These are phyloP conservation scores for Lycaena phlaeas DNA, from an alignment of 2,888 invertebrate species.

Conservation along the genomic window DNA sequence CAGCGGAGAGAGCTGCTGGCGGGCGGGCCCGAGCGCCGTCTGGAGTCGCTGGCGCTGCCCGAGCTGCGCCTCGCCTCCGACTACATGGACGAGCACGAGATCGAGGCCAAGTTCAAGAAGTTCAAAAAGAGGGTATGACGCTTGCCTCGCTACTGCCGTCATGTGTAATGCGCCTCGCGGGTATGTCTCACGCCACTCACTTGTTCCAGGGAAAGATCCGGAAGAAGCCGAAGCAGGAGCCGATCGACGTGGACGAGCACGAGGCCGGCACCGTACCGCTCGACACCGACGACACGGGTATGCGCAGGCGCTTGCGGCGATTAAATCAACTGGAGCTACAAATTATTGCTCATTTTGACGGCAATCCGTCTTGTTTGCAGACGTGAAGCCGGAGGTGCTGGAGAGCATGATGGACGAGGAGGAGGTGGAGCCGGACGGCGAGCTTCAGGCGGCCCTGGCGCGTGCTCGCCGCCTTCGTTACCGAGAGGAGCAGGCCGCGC, in stretches of 20 bases:
- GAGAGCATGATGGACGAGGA: constrained; percentile 58
- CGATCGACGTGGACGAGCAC: constrained; percentile 65
- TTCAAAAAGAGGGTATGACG: constrained; percentile 84
- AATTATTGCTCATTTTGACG: too few relatives aligned
- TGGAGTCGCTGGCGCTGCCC: constrained; percentile 82
- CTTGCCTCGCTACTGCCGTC: too few relatives aligned
- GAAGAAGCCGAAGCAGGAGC: constrained; percentile 57
- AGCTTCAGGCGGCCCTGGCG: constrained; percentile 80
- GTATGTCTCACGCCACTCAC: too few relatives aligned
- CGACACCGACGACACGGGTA: constrained; percentile 78
- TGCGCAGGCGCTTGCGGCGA: too few relatives aligned
- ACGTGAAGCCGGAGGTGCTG: constrained; percentile 37
- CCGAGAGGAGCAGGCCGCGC: constrained; percentile 63
- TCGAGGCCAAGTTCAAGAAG: constrained; percentile 89
- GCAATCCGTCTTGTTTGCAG: constrained; percentile 27
- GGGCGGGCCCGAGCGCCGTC: constrained; percentile 64
- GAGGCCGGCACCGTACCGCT: constrained; percentile 51
- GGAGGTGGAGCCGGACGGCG: constrained; percentile 80
- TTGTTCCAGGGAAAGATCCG: constrained; percentile 51
- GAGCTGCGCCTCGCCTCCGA: constrained; percentile 85
- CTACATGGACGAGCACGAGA: constrained; percentile 88
- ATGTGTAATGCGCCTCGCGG: too few relatives aligned
- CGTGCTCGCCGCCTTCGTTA: constrained; percentile 81
- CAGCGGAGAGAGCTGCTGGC: constrained; percentile 34
- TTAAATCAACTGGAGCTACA: too few relatives aligned